Evolutionary conservation across 2,797 vertebrate genomes (phyloP), one percentile per base, ranked within the genome.

Genomic region (Thalassophryne amazonica): DNA sequence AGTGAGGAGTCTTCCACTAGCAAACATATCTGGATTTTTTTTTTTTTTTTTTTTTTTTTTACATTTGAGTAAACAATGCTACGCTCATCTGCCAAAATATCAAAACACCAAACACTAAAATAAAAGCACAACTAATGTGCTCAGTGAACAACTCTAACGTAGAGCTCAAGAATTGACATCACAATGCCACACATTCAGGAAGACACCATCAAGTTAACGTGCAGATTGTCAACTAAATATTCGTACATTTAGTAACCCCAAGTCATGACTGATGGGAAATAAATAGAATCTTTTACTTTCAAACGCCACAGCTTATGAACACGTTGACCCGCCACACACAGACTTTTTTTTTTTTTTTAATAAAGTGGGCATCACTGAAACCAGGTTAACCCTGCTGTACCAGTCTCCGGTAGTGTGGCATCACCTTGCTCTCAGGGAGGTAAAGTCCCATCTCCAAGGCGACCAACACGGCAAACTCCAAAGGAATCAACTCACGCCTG

Each of bases 391-490:
- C 91, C 77, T 98, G 95, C 84, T 95, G 93, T 14, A 94, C 93
- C 83, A 99, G 92, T 16, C 95, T 89, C 58, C 95, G 91, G 79
- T 97, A 99, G 51, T 99, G 97, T 42, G 97, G 97, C 93, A 98
- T 93, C 62, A 99, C 96, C 84, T 97, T 97, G 87, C 87, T 94
- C 59, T 98, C 96, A 0, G 95, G 94, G 14, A 99, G 94, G 57
- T 99, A 97, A 12, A 99, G 95, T 5, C 94, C 95, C 79, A 99
- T 94, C 84, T 99, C 97, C 93, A 99, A 78, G 77, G 96, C 96
- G 59, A 99, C 96, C 4, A 99, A 93, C 59, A 97, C 95, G 0
- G 94, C 93, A 81, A 99, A 94, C 82, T 99, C 97, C 49, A 99
- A 92, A 12, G 91, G 92, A 15, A 97, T 93, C 61, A 99, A 84